Base-by-base conservation (phyloP, 2,888 invertebrate species). In the Achlya flavicornis region DNA sequence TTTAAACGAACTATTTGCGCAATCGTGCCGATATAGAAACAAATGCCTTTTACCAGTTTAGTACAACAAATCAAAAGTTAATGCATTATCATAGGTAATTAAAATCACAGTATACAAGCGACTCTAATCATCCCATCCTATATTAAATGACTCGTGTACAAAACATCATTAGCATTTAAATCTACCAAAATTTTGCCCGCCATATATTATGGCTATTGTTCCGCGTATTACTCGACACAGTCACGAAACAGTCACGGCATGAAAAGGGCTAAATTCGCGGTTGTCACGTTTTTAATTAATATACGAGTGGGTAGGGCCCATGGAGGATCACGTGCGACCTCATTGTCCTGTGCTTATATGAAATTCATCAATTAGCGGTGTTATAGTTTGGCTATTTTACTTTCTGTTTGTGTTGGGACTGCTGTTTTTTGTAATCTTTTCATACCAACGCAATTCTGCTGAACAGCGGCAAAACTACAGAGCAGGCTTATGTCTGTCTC, bases 211-310 rank as follows among this genome's bases (percentile, higher is more conserved):
- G 61, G 64, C 72, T 71, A 80, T 81, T 80, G 81, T 80, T 81
- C 69, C 66, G 69, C 70, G 66, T 58, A 58, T 35, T 60, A 41
- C 16, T 41, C 41, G 41, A 16, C 19, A 35, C 63, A 67, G 69
- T 74, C 71, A 68, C 62, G 71, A 77, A 74, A 79, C 78, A 75
- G 85, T 83, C 84, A 81, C 79, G 83, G 73, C 80, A 85, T 76
- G 79, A 81, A 87, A 89, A 89, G 87, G 86, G 87, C 87, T 79
- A 79, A 88, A 88, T 87, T 88, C 83, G 82, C 77, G 82, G 85
- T 82, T 88, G 91, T 91, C 91, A 91, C 85, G 88, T 87, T 91
- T 91, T 92, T 92, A 91, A 92, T 92, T 91, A 91, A 90, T 90
- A 86, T 87, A 88, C 79, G 86, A 86, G 84, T 78, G 80, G 87